Evolutionary conservation across 2,888 invertebrate species (phyloP), one percentile per base, ranked within the genome.

Genomic region (Agrotis exclamationis): DNA sequence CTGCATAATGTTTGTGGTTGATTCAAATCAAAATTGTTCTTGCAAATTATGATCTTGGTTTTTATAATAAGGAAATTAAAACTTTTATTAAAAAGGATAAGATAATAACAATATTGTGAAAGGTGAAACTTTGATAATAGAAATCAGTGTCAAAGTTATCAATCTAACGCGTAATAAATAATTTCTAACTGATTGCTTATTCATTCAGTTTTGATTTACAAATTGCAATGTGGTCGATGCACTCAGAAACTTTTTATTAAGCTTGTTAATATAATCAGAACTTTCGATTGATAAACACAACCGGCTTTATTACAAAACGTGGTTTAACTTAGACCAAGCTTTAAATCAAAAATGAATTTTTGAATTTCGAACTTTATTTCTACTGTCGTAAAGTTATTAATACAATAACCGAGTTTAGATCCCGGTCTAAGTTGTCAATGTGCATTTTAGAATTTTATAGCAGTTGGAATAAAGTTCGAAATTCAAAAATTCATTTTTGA

Each of bases 181-280:
- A 24, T 33, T 1, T 28, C 9, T 28, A 28, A 16, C 18, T 24
- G 24, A 63, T 63, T 14, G 20, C 11, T 20, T n/a, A 59, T 53
- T 47, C 6, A 39, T 51, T 1, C 16, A 6, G 16, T 20, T 18
- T 28, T 18, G 54, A 63, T 24, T 9, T 54, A 72, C 18, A 51
- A 39, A 24, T 33, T 65, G 20, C 20, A 48, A 5, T 3, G 44
- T 14, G 24, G 39, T n/a, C 28, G 22, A 65, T 50, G 20, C 7
- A 66, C 6, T 39, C 13, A 53, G 5, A 28, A 51, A 47, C 16
- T 28, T 58, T 66, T 51, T 13, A 48, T 18, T n/a, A 2, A 20
- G 3, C 6, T 74, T 20, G n/a, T 16, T 51, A 65, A 51, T 16
- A 18, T 47, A 47, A 50, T 47, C 58, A 45, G n/a, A 66, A 70